Evolutionary conservation across 2,797 vertebrate genomes (phyloP), one percentile per base, ranked within the genome.

Genomic region (Telmatherina bonti): DNA sequence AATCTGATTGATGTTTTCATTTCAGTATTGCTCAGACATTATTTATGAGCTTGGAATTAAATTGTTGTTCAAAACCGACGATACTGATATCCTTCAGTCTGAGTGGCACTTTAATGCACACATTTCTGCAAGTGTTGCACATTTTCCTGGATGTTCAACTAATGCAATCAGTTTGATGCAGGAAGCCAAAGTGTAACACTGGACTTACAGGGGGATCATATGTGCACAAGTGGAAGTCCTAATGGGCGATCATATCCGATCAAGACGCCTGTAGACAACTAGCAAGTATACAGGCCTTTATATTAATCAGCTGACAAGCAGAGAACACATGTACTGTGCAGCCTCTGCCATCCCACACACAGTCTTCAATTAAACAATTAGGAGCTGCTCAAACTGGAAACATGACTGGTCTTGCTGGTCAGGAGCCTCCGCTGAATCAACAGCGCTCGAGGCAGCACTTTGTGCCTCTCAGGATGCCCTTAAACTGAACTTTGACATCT

Each of bases 301-400:
- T 78, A 76, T 79, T 55, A 83, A 73, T 89, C 67, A 73, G 77
- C 72, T 78, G 74, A 81, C 69, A 56, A 62, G 62, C 11, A 69
- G 53, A 54, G 72, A 67, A 27, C 67, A 38, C 65, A 52, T 6
- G 59, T 57, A 55, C 62, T 68, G 63, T 74, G 63, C 70, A 87
- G 79, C 31, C 59, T 72, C 78, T 67, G 78, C 70, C 74, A 58
- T 70, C 88, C 67, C 71, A 85, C 86, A 86, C 79, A 73, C 85
- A 74, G 76, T 62, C 54, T 78, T 77, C 83, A 85, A 86, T 92
- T 88, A 89, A 88, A 79, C 84, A 75, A 90, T 89, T 89, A 88
- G 56, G 55, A 67, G 67, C 72, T 57, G 58, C 78, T 85, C 30
- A 83, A 82, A 83, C 71, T 83, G 60, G 82, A 86, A 83, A 69